These are phyloP conservation scores for Dendrolimus punctatus DNA, from an alignment of 1,140 invertebrate genomes.

Conservation along the genomic window DNA sequence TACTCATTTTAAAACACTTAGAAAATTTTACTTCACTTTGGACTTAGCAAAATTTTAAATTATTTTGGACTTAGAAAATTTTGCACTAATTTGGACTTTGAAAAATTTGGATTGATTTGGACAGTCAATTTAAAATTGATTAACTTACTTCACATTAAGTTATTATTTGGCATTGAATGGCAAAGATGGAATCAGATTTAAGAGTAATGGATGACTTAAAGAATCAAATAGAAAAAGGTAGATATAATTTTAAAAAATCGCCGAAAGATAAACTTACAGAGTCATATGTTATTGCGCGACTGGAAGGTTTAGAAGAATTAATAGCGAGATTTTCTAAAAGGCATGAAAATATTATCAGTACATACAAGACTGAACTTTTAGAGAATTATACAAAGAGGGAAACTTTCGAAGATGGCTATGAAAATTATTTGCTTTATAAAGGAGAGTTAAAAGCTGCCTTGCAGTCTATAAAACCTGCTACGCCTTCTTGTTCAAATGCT, in stretches of 20 bases:
- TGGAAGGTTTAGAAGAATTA: not conserved
- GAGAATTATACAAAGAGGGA: not conserved
- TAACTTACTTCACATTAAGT: too few relatives aligned
- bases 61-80: not conserved
- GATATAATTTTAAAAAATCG: slow-evolving; percentile 6
- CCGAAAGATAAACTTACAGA: slow-evolving; percentile 4
- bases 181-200: slow-evolving; percentile 7
- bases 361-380: not conserved
- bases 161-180: too few relatives aligned
- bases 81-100: too few relatives aligned
- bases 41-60: not conserved
- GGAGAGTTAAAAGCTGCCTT: not conserved
- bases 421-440: too few relatives aligned
- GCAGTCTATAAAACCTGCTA: slow-evolving; percentile 1
- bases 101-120: too few relatives aligned
- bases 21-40: not conserved
- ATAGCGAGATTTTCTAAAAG: slow-evolving; percentile 1
- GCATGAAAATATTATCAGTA: slow-evolving; percentile 4
- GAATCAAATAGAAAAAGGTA: slow-evolving; percentile 2
- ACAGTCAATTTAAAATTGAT: too few relatives aligned
- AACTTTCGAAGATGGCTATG: not conserved
- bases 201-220: slow-evolving; percentile 3
- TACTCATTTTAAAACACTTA: not conserved
- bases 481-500: not conserved
- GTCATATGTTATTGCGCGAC: not conserved